Conservation (phyloP, 2,113 vertebrate genomes). For the Sylvia atricapilla region DNA sequence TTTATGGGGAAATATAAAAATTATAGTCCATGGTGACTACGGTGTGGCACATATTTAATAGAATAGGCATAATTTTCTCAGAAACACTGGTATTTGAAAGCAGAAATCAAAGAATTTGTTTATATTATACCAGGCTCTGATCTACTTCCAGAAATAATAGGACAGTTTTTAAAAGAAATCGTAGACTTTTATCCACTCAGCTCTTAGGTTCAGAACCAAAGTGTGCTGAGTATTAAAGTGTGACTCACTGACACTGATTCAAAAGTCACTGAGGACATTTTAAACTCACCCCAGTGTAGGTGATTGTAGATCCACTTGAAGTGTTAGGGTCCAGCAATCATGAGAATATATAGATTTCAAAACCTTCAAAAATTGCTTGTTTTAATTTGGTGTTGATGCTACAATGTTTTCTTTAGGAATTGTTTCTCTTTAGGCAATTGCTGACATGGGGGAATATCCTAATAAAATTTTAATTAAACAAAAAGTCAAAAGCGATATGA, state of each 20-base stretch:
- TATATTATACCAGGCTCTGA: background rate
- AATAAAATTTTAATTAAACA: background rate
- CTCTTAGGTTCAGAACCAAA: background rate
- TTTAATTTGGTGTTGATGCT: background rate
- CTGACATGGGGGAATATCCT: fast-evolving
- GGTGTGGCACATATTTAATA: background rate
- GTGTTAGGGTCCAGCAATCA: background rate
- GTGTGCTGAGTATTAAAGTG: background rate
- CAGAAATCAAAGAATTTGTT: background rate
- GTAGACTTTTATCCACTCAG: background rate
- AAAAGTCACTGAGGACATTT: background rate
- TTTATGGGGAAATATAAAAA: background rate
- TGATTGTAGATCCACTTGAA: background rate
- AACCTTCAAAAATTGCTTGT: background rate
- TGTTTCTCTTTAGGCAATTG: background rate
- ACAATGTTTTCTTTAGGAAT: background rate
- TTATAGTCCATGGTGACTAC: background rate
- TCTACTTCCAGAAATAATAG: background rate
- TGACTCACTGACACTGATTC: background rate
- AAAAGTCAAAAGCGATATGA: background rate
- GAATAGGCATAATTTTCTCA: background rate
- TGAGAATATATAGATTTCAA: background rate
- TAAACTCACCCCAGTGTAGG: background rate
- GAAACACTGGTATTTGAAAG: background rate
- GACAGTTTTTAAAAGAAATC: background rate